These are phyloP conservation scores for Dorcus parallelipipedus DNA, from an alignment of 2,888 invertebrate species.

Conservation along the genomic window DNA sequence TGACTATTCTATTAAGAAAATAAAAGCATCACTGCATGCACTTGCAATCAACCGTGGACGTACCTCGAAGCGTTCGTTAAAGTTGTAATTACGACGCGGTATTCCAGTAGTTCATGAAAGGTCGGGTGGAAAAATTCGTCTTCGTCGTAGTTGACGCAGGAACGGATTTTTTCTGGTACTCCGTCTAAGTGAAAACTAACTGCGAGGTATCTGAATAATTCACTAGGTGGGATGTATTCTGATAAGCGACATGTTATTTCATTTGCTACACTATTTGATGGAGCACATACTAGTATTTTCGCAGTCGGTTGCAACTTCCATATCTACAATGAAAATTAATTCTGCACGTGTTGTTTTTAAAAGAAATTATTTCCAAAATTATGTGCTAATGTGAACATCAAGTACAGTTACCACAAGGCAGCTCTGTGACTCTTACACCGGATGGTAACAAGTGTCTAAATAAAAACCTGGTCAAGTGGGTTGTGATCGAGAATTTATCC, in stretches of 20 bases:
- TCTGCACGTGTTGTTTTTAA: background rate
- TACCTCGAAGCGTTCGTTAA: slow-evolving; percentile 55
- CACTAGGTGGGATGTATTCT: slow-evolving; percentile 32
- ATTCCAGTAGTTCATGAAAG: slow-evolving; percentile 51
- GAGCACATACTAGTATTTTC: slow-evolving; percentile 59
- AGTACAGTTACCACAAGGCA: too few species aligned
- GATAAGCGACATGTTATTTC: slow-evolving; percentile 55
- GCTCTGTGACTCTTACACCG: background rate
- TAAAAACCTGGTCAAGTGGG: too few species aligned
- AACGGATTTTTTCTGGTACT: slow-evolving; percentile 39
- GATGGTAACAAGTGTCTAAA: too few species aligned
- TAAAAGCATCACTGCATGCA: background rate
- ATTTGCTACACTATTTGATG: slow-evolving; percentile 69
- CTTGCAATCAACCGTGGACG: background rate
- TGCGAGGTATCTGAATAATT: slow-evolving; percentile 48
- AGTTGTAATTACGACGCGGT: slow-evolving; percentile 62
- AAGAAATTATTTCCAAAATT: too few species aligned
- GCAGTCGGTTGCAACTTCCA: slow-evolving; percentile 37
- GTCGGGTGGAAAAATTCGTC: slow-evolving; percentile 48
- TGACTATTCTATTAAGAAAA: slow-evolving; percentile 31
- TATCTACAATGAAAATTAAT: slow-evolving; percentile 29
- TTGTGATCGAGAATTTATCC: too few species aligned
- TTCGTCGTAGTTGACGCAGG: slow-evolving; percentile 49
- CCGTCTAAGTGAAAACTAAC: slow-evolving; percentile 40
- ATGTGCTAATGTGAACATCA: too few species aligned